Base-by-base conservation (phyloP, 2,888 invertebrate species). In the Cheilosia pagana region DNA sequence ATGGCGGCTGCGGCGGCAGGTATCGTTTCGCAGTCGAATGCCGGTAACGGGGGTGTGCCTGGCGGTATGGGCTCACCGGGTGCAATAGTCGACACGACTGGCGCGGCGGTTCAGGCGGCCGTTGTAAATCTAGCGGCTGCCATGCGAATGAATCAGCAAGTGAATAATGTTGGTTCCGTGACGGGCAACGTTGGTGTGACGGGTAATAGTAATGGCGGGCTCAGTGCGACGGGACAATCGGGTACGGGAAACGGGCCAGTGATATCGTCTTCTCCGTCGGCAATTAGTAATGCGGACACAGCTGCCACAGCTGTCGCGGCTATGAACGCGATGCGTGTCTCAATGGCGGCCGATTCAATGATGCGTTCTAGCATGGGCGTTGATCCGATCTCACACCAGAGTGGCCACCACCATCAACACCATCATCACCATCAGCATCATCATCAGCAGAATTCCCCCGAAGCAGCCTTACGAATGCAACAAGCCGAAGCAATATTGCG, bases 401-500 rank as follows among this genome's bases (percentile, higher is more conserved):
- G 83, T 19, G 86, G 88, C 62, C 89, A 89, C 35, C 88, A 87
- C 21, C 72, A 82, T 35, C 87, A 87, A 35, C 90, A 50, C 88
- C 87, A 67, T 81, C 87, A 81, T 88, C 90, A 62, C 88, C 83
- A 87, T 39, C 86, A 86, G 76, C 88, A 88, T 14, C 87, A 87
- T 25, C 88, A 87, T 48, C 88, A 88, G 50, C 88, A 88, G 53
- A 89, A 88, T 53, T 89, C 90, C 35, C 89, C 91, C 0, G 91
- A 91, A 76, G 88, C 94, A 23, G 93, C 95, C 1, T 89, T 95
- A 50, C 92, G 95, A 86, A 95, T 96, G 93, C 96, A 96, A 88
- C 96, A 96, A 89, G 96, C 96, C 1, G 96, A 96, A 91, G 96
- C 96, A 0, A 93, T 97, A 65, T 92, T 97, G 23, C 93, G 97